phyloP scores from a whole-genome alignment of 2,888 invertebrate species.

The Philereme transversata region DNA sequence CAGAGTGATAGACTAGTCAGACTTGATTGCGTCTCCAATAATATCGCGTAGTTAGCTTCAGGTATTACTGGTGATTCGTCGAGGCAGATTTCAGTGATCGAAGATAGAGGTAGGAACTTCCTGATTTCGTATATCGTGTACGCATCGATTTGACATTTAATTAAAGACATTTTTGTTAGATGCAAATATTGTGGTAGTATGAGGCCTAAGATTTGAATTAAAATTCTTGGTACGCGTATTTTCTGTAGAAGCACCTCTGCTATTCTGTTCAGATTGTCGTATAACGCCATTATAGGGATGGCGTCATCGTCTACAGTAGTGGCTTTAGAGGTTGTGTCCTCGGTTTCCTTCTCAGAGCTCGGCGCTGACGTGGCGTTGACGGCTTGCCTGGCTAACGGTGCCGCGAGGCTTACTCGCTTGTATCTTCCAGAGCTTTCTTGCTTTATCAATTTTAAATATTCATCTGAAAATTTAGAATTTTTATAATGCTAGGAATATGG shows the following conservation, averaged over 20 bases:
- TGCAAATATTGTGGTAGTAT: conserved; percentile 44
- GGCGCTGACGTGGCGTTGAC: neutral
- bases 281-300: conserved; percentile 44
- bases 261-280: conserved; percentile 49
- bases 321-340: conserved; percentile 9
- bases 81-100: conserved; percentile 56
- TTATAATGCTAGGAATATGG: too few species aligned
- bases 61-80: conserved; percentile 48
- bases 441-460: conserved; percentile 2
- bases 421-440: conserved; percentile 9
- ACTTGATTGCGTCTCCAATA: conserved; percentile 43
- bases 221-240: conserved; percentile 40
- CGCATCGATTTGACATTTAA: conserved; percentile 45
- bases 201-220: conserved; percentile 52
- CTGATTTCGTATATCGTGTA: conserved; percentile 53
- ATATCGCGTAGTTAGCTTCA: conserved; percentile 48
- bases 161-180: conserved; percentile 49
- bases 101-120: conserved; percentile 49
- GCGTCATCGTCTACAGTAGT: conserved; percentile 15
- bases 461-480: conserved; percentile 9
- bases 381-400: neutral
- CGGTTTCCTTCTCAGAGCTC: conserved; percentile 8
- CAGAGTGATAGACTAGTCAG: conserved; percentile 53
- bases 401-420: conserved; percentile 10
- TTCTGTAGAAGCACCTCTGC: conserved; percentile 50